Evolutionary conservation across 2,113 vertebrate species (phyloP), one percentile per base, ranked within the genome.

Genomic region (Pogona vitticeps): DNA sequence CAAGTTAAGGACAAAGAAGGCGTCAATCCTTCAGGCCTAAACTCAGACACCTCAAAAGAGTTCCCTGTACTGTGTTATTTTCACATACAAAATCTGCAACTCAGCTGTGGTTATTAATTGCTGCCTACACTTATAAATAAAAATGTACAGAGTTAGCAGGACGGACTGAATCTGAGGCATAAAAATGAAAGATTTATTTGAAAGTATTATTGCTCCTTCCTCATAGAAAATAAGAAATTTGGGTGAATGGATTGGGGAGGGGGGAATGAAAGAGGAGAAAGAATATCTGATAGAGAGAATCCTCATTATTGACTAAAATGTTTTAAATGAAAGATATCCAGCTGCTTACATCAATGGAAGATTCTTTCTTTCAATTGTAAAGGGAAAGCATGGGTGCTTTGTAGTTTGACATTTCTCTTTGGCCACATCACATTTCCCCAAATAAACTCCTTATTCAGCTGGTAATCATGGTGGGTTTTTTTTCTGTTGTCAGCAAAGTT

Each of bases 101-200:
- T 46, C 76, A 18, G 26, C 73, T 80, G 9, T 78, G 8, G 82
- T 93, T 94, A 93, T 93, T 95, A 94, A 93, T 61, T 86, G 61
- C 73, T 91, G 28, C 0, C 56, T 87, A 80, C 40, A 59, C n/a
- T 86, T 86, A 91, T 92, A 92, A 91, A 92, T 87, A 93, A 90
- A 85, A n/a, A 82, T 28, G 88, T 86, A 83, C 6, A 38, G 58
- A 85, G 76, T 81, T 91, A 90, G 79, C 28, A 65, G 90, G 79
- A 88, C 15, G n/a, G 84, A 85, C 68, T 56, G 28, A 59, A 81
- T 31, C 70, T 28, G 42, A 88, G 46, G 72, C 1, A 89, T 89
- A 91, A 80, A 88, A 83, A 80, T 67, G 68, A 84, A 91, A 87
- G 40, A 85, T 89, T 93, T 93, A 82, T 92, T 85, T 90, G 85